Percentiles rank a stretch among this genome's conserved stretches.
Conservation (phyloP, 2,888 invertebrate genomes). For the Himalopsyche japonica region DNA sequence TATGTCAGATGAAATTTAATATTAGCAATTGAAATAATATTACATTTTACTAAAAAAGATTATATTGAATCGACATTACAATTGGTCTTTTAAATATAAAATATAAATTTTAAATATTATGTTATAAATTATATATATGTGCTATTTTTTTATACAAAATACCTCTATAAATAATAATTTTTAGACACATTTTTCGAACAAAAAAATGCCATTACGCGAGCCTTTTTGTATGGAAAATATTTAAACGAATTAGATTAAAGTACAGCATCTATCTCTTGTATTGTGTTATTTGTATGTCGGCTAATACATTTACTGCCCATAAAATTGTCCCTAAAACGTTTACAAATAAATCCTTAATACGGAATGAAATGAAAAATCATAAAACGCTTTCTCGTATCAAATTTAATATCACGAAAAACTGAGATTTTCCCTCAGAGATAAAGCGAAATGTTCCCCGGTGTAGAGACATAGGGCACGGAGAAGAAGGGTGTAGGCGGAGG, state of each 20-base stretch:
- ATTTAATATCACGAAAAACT: conserved; percentile 40
- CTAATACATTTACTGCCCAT: conserved; percentile 24
- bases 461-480: background rate
- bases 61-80: no score
- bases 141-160: no score
- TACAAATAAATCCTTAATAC: conserved; percentile 37
- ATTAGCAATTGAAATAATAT: no score
- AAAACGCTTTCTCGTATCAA: conserved; percentile 37
- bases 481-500: background rate
- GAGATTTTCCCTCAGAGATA: conserved; percentile 34
- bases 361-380: conserved; percentile 39
- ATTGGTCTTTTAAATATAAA: no score
- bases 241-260: background rate
- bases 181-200: no score
- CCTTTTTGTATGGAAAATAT: background rate
- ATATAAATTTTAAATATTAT: no score
- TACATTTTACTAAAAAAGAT: no score
- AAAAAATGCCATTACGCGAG: no score
- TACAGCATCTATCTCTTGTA: background rate
- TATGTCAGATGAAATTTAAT: no score
- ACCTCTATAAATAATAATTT: no score
- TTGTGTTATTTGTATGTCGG: background rate
- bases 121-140: no score
- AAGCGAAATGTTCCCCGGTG: conserved; percentile 13
- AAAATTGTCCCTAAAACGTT: conserved; percentile 24